Base-by-base conservation (phyloP, 2,797 vertebrate species). In the Amphiprion clarkii region DNA sequence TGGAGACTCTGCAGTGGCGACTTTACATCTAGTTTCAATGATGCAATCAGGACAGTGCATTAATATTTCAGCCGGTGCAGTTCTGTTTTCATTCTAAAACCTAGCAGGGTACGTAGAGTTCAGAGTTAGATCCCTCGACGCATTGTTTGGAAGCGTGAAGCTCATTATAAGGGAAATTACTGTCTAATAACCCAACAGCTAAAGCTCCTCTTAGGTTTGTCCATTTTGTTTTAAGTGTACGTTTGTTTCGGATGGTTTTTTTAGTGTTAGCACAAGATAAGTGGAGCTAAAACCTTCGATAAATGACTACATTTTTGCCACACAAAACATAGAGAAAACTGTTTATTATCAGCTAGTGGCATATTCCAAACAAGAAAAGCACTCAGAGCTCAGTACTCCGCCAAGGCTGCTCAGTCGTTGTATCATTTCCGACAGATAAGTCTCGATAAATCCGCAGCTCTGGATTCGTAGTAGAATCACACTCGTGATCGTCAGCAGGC, bases 41-140 rank as follows among this genome's bases (percentile, higher is more conserved):
- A 62, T 48, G 33, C 25, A 74, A 48, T 67, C 39, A 55, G 59
- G 53, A 53, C 58, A 63, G 3, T 31, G 31, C 42, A 78, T 76
- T 19, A 27, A 75, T 76, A 48, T 56, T 56, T 56, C 17, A 56
- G 16, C 6, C 23, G 5, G 16, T 46, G 44, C 44, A 46, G 44
- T 13, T 13, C 44, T 14, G 11, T 54, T 13, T 54, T 54, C 52
- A 52, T 21, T 63, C 17, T 39, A 21, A 58, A 75, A 25, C 33
- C 54, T 73, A 40, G 64, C 12, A 57, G 29, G 9, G 36, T 21
- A 1, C 56, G 13, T 70, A 56, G 3, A 31, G 56, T 55, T 58
- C 54, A 42, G 49, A 66, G 36, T 11, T 36, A 10, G n/a, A 19
- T 57, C 19, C 48, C 46, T 17, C 53, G 1, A 39, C 42, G 12